Evolutionary conservation across 2,797 vertebrate genomes (phyloP), one percentile per base, ranked within the genome.

Genomic region (Pseudochromis fuscus): DNA sequence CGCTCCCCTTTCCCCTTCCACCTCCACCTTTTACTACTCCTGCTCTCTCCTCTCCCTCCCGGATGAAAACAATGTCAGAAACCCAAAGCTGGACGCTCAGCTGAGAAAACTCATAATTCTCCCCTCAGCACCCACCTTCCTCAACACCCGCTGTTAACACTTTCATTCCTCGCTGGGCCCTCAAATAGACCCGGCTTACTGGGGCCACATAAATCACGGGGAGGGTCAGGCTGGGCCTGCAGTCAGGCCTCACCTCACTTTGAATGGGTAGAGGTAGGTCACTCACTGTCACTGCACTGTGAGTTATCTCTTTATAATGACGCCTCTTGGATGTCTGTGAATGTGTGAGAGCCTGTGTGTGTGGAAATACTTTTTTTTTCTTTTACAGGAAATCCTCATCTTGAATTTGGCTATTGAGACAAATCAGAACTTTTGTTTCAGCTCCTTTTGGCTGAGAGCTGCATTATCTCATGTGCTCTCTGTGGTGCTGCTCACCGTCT

Each of bases 41-140:
- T 69, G 46, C 70, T 82, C 75, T 78, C 72, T 12, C 45, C 75
- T 82, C 76, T 81, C 67, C 59, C 68, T 69, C 69, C 74, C 33
- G 52, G 86, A 88, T 83, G 83, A 92, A 92, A 92, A 93, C 89
- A 92, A 89, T 83, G 85, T 87, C 84, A 89, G 90, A 92, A 92
- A 91, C 83, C 88, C 70, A 88, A 89, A 90, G 86, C 89, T 77
- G 78, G 84, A 74, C 46, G 25, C 89, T 93, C 92, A 93, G 90
- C 91, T 91, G 91, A 93, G 87, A 92, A 93, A 94, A 93, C 90
- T 93, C 92, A 92, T 94, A 94, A 93, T 89, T 92, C 89, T 90
- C 81, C 81, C 55, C 77, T 75, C 66, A 72, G 75, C 78, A 55
- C 79, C 82, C 83, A 78, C 79, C 82, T 81, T 84, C 83, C 80